Percentiles rank a stretch among this genome's conserved stretches.
Conservation (phyloP, 2,888 invertebrate genomes). For the Chymomyza amoena region DNA sequence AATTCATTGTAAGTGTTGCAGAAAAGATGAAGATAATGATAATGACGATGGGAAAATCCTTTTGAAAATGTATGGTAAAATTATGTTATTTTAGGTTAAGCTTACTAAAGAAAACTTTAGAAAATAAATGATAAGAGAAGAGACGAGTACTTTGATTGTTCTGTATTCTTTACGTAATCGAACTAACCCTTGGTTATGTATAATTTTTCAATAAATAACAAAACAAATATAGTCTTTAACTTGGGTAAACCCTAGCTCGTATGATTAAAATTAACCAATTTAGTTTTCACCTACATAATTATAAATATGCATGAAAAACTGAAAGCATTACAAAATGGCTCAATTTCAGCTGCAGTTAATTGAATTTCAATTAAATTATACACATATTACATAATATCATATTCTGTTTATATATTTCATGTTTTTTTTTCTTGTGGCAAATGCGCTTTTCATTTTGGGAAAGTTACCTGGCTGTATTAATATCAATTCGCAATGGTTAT, state of each 20-base stretch:
- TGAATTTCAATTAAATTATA: constrained; percentile 58
- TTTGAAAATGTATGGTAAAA: too few relatives aligned
- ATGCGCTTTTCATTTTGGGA: constrained; percentile 64
- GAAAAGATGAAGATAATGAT: too few relatives aligned
- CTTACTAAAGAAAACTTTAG: too few relatives aligned
- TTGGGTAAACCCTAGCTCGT: neutral
- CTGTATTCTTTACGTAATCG: too few relatives aligned
- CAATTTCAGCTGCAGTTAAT: constrained; percentile 42
- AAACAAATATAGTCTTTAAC: too few relatives aligned
- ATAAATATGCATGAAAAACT: constrained; percentile 30
- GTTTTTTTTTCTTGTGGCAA: constrained; percentile 11
- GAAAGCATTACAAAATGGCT: constrained; percentile 68
- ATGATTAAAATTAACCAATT: neutral
- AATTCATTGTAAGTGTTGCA: too few relatives aligned
- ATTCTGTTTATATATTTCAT: constrained; percentile 39
- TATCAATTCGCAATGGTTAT: constrained; percentile 64
- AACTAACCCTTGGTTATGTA: too few relatives aligned
- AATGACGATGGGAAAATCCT: too few relatives aligned
- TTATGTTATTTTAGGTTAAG: too few relatives aligned
- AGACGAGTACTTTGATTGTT: too few relatives aligned
- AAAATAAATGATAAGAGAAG: too few relatives aligned
- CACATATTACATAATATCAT: constrained; percentile 31
- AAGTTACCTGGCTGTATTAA: constrained; percentile 54
- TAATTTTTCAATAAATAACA: too few relatives aligned
- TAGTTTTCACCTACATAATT: constrained; percentile 39